phyloP scores from a whole-genome alignment of 2,113 vertebrate species.

The Athene cunicularia region DNA sequence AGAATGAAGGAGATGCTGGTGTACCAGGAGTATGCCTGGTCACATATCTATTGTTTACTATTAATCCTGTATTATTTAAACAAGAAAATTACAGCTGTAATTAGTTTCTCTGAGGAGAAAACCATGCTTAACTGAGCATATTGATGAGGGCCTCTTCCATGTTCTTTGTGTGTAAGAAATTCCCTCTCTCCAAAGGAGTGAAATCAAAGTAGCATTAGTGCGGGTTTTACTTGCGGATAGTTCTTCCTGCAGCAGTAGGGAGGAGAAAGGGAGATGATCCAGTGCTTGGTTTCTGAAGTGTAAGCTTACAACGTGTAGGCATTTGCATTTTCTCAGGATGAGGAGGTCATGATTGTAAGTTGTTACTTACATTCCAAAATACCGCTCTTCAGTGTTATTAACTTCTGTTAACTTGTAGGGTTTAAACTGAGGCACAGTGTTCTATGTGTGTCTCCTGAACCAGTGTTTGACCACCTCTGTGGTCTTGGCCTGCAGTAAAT shows the following conservation, averaged over 20 bases:
- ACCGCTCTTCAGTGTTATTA: neutral
- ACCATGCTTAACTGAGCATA: rapidly evolving
- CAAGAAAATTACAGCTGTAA: neutral
- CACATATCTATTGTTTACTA: neutral
- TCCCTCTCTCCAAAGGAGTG: neutral
- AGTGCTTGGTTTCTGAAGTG: neutral
- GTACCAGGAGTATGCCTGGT: neutral
- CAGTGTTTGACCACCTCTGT: neutral
- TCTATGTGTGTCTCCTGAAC: neutral
- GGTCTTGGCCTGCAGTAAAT: neutral
- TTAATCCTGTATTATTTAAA: neutral
- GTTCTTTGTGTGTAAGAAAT: neutral
- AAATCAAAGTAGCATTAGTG: neutral
- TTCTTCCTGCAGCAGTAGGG: neutral
- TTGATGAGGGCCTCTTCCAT: neutral
- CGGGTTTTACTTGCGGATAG: neutral
- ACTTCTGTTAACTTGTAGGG: neutral
- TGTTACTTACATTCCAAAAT: neutral
- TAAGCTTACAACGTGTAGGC: neutral
- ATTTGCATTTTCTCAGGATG: neutral
- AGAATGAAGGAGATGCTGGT: neutral
- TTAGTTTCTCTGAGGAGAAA: neutral
- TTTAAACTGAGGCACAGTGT: neutral
- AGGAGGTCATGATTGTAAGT: neutral
- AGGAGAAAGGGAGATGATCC: neutral